Percentiles rank a stretch among this genome's conserved stretches.
Evolutionary conservation across 2,113 vertebrate species (phyloP).

Genomic region (Tragelaphus buxtoni): DNA sequence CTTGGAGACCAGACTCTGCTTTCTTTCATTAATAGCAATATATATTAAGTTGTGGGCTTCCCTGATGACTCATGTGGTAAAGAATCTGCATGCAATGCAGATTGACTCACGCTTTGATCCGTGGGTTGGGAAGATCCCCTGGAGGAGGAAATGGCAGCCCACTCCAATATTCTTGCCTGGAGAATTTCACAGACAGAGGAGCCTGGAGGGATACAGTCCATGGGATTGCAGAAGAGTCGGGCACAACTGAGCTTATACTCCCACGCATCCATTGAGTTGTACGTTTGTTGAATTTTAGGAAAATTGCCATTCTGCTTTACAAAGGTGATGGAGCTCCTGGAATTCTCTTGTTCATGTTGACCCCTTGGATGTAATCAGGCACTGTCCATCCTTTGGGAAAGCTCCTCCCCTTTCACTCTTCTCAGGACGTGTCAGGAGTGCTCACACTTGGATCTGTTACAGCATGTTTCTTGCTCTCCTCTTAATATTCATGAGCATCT

Average conservation of each 20-base stretch:
- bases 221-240: neutral
- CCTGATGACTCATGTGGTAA: neutral
- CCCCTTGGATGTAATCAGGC: too few species aligned
- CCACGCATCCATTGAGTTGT: neutral
- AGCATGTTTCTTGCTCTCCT: neutral
- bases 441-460: too few species aligned
- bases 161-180: neutral
- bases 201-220: neutral
- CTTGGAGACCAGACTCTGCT: neutral
- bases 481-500: rapidly evolving
- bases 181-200: neutral
- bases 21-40: neutral
- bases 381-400: neutral
- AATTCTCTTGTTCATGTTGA: neutral
- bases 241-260: neutral
- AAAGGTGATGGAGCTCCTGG: neutral
- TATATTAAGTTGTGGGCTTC: neutral
- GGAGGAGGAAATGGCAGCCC: neutral
- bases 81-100: neutral
- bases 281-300: neutral
- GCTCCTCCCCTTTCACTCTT: rapidly evolving
- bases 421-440: rapidly evolving
- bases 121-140: neutral
- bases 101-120: neutral
- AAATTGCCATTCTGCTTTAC: neutral